A percentile compares a stretch with the other conserved stretches of the same genome.
phyloP scores from a whole-genome alignment of 2,888 invertebrate species.

The Mesopsocus fuscifrons region DNA sequence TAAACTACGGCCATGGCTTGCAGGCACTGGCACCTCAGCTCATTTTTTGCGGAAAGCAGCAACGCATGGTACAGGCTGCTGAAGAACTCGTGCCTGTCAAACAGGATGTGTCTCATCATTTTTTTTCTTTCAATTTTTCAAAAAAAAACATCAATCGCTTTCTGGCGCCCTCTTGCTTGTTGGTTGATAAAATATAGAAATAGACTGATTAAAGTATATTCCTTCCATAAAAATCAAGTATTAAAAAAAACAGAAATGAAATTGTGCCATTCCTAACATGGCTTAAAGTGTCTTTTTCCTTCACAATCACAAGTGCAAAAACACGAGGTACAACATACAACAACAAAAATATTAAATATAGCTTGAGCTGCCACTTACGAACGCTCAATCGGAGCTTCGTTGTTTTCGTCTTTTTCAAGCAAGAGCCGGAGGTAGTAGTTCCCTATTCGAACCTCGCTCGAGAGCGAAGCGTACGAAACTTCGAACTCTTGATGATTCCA shows the following conservation, averaged over 20 bases:
- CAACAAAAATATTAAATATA: background rate
- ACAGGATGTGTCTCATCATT: slow-evolving; percentile 11
- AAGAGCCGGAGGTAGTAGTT: slow-evolving; percentile 92
- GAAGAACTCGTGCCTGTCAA: slow-evolving; percentile 78
- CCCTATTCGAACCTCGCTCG: slow-evolving; percentile 94
- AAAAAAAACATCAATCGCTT: background rate
- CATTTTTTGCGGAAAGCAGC: slow-evolving; percentile 73
- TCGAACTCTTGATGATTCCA: slow-evolving; percentile 99
- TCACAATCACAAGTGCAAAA: too few relatives aligned
- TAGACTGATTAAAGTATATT: too few relatives aligned
- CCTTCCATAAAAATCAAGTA: too few relatives aligned
- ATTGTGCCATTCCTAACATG: too few relatives aligned
- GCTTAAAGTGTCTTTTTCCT: too few relatives aligned
- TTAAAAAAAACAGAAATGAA: too few relatives aligned
- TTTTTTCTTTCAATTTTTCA: background rate
- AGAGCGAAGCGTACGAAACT: slow-evolving; percentile 80
- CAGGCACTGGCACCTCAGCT: slow-evolving; percentile 94
- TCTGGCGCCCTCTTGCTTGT: too few relatives aligned
- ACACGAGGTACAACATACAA: background rate
- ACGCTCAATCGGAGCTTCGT: slow-evolving; percentile 55
- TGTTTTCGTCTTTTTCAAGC: slow-evolving; percentile 74
- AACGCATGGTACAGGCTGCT: slow-evolving; percentile 97
- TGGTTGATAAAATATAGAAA: too few relatives aligned
- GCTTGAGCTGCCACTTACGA: background rate
- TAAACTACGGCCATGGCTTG: slow-evolving; percentile 97